These are phyloP conservation scores for Cephalopterus ornatus DNA, from an alignment of 2,113 vertebrate species.

Conservation along the genomic window DNA sequence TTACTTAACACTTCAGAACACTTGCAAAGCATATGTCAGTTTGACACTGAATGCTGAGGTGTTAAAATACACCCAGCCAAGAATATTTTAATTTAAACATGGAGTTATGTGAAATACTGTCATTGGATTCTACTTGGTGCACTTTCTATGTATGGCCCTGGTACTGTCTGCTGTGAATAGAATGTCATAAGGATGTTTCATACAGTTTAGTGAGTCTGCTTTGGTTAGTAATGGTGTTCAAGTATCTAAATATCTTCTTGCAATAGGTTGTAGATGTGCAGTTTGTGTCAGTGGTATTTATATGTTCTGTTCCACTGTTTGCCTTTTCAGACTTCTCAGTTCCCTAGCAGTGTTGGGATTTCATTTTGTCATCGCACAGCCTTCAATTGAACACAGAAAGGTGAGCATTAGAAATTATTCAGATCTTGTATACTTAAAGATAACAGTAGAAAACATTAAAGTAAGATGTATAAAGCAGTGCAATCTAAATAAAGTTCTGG, in stretches of 20 bases:
- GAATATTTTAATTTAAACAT: not conserved
- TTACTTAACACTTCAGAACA: not conserved
- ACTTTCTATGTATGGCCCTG: not conserved
- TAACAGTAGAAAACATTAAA: not conserved
- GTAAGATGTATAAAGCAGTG: not conserved
- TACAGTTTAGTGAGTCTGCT: not conserved
- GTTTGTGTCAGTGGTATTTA: not conserved
- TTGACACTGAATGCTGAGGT: not conserved
- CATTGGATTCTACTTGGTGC: not conserved
- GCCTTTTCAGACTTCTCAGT: conserved; percentile 71
- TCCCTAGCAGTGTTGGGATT: conserved; percentile 76
- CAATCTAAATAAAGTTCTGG: not conserved
- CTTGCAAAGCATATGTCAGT: not conserved
- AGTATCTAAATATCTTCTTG: not conserved
- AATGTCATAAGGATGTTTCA: not conserved
- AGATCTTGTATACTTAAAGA: not conserved
- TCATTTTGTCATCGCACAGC: conserved; percentile 78
- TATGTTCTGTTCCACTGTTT: conserved; percentile 1
- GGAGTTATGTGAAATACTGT: not conserved
- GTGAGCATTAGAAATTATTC: conserved; percentile 60
- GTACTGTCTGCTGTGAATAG: not conserved
- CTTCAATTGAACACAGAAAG: conserved; percentile 85
- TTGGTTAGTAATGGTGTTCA: not conserved
- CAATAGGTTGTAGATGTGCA: not conserved
- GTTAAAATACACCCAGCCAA: not conserved